Conservation (phyloP, 2,888 invertebrate species). For the Dorcus hopei region DNA sequence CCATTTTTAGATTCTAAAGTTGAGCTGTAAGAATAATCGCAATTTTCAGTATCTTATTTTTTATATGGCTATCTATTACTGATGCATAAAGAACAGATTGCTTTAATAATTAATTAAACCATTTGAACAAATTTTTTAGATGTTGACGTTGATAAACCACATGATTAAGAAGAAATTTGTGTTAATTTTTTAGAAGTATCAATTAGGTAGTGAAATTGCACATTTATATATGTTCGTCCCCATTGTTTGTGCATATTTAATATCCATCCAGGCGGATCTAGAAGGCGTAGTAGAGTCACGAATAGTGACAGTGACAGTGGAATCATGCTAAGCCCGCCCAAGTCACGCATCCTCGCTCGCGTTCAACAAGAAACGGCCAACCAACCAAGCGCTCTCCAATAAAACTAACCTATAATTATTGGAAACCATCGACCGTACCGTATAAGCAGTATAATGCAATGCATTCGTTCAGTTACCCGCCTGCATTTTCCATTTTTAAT, state of each 20-base stretch:
- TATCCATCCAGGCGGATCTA: constrained; percentile 38
- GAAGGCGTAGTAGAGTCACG: constrained; percentile 46
- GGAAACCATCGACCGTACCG: constrained; percentile 42
- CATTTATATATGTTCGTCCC: constrained; percentile 13
- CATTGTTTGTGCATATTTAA: constrained; percentile 31
- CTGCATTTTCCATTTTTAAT: constrained; percentile 31
- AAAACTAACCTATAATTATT: constrained; percentile 46
- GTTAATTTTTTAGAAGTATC: no score
- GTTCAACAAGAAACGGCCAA: constrained; percentile 44
- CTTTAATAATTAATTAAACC: no score
- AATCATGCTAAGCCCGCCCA: constrained; percentile 43
- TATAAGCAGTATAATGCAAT: background rate
- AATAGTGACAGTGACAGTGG: constrained; percentile 43
- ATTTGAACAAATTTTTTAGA: no score
- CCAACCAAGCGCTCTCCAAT: constrained; percentile 43
- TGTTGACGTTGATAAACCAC: no score
- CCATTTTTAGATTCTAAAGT: no score
- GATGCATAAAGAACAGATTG: no score
- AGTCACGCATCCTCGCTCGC: constrained; percentile 46
- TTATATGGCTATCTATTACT: no score
- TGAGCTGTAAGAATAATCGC: no score
- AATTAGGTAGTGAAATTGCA: no score
- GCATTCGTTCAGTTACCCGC: constrained; percentile 23
- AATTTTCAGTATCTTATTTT: no score
- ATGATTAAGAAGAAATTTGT: no score